Base-by-base conservation (phyloP, 2,888 invertebrate genomes). In the Orgyia antiqua region DNA sequence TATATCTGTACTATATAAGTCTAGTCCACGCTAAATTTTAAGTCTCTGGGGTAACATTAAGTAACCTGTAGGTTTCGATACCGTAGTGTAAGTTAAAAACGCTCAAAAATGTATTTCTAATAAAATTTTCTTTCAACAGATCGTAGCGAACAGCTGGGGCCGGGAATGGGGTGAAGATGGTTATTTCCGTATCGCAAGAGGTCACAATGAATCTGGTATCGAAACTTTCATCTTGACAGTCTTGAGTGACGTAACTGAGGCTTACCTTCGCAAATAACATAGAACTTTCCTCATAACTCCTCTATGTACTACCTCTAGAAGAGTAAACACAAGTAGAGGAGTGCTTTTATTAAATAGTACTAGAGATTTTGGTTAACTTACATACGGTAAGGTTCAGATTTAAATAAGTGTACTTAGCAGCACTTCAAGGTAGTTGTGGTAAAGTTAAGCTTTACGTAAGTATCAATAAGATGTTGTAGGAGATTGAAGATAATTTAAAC, bases 101-200 rank as follows among this genome's bases (percentile, higher is more conserved):
- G n/a, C n/a, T n/a, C n/a, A n/a, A n/a, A n/a, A n/a, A n/a, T n/a
- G n/a, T n/a, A n/a, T n/a, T n/a, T n/a, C n/a, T n/a, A n/a, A n/a
- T 15, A 6, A 15, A 10, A 2, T 9, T 30, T 10, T 17, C 42
- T 39, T 17, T 39, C 76, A 83, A 3, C 84, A 98, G 97, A 88
- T 94, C 62, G 95, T 93, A 23, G 95, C 95, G 26, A 98, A 98
- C 80, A 96, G 96, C 17, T 98, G 98, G 98, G 98, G 98, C 5
- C 60, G 74, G 0, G 84, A 90, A 48, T 98, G 98, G 98, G 98
- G 98, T 6, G 97, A 98, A 67, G 86, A 91, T 41, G 98, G 98
- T 0, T 93, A 91, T 66, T 98, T 98, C 90, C 90, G 92, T 37
- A 97, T 98, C 54, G 74, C 89, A 3, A 91, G 94, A 34, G 98